Evolutionary conservation across 2,113 vertebrate species (phyloP).

Genomic region (Struthidea cinerea): DNA sequence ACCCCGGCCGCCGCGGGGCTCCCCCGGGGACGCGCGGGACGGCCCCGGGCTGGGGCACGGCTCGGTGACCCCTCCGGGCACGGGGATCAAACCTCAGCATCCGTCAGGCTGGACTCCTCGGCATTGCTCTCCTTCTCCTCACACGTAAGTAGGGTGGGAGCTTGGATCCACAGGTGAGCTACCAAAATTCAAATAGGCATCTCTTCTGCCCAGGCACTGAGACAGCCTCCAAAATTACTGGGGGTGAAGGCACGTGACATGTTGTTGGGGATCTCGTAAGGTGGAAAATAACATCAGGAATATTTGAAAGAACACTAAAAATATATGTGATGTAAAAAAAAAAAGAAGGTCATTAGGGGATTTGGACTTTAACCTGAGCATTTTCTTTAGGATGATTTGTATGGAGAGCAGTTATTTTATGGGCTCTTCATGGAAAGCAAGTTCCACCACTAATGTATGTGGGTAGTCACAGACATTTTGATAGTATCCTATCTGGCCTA

Average conservation of each 20-base stretch:
- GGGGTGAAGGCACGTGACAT: fast-evolving
- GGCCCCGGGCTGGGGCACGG: not conserved
- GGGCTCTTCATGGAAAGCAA: not conserved
- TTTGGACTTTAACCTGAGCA: not conserved
- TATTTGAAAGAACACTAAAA: not conserved
- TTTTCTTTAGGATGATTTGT: not conserved
- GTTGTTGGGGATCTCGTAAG: not conserved
- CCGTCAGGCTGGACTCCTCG: not conserved
- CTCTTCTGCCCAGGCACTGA: not conserved
- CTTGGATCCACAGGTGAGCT: not conserved
- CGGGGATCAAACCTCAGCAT: no score
- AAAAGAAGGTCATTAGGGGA: not conserved
- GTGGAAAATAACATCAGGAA: not conserved
- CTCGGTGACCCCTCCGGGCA: not conserved
- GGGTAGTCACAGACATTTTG: not conserved
- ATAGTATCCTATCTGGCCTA: not conserved
- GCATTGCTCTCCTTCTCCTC: not conserved
- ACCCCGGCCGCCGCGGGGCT: not conserved
- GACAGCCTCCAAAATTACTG: not conserved
- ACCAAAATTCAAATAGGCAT: not conserved
- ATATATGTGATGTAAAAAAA: not conserved
- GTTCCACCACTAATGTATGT: not conserved
- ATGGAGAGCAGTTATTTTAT: not conserved
- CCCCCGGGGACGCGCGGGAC: fast-evolving
- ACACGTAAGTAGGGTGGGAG: fast-evolving